Evolutionary conservation across 1,140 invertebrate genomes (phyloP).

Genomic region (Gonioctena quinquepunctata): DNA sequence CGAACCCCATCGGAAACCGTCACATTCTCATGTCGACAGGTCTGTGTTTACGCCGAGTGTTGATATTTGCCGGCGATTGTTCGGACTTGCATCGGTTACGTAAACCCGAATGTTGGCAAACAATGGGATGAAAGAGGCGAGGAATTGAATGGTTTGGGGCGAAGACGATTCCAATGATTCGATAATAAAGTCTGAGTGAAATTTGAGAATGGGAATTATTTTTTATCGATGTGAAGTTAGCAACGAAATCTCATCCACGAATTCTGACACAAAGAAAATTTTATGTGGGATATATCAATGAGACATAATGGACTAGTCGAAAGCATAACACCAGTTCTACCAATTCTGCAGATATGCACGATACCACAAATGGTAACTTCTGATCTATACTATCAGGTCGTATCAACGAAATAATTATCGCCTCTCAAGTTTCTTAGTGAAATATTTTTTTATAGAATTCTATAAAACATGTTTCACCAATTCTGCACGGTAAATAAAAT

Average conservation of each 20-base stretch:
- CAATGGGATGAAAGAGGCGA: constrained; percentile 11
- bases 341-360: no score
- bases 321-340: no score
- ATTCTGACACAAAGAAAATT: no score
- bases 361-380: no score
- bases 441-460: not conserved
- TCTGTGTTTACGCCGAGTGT: not conserved
- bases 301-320: no score
- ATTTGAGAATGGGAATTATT: not conserved
- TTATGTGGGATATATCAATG: no score
- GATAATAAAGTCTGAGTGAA: not conserved
- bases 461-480: no score
- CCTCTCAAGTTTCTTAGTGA: no score
- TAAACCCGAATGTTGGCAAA: constrained; percentile 22
- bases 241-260: no score
- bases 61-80: constrained; percentile 22
- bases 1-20: not conserved
- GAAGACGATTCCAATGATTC: not conserved
- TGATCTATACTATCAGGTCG: no score
- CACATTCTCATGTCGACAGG: constrained; percentile 15
- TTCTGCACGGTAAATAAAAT: no score
- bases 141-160: not conserved
- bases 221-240: not conserved
- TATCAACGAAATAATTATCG: no score
- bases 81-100: not conserved